These are phyloP conservation scores for Tetramorium alpestre DNA, from an alignment of 1,140 invertebrate genomes.

Conservation along the genomic window DNA sequence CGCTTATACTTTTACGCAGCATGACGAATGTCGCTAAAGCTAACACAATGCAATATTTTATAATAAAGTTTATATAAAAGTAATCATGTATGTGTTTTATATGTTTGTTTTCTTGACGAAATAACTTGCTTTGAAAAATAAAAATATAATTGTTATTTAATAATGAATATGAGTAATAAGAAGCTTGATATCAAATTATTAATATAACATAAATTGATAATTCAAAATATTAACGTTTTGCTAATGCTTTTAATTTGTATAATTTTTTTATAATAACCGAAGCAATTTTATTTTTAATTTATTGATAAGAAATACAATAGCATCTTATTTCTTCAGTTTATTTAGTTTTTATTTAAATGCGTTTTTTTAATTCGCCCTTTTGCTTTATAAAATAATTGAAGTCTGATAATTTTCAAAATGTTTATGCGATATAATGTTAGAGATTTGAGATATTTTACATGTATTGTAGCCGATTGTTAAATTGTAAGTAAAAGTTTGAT, in stretches of 20 bases:
- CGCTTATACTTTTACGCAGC: slow-evolving; percentile 34
- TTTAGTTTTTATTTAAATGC: background rate
- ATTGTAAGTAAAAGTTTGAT: too few relatives aligned
- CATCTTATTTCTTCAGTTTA: background rate
- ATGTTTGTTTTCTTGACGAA: background rate
- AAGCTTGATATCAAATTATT: background rate
- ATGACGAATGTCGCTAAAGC: background rate
- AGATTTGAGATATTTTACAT: too few relatives aligned
- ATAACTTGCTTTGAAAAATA: background rate
- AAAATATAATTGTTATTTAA: background rate
- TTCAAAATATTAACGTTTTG: background rate
- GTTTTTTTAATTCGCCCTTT: background rate
- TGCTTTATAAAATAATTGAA: background rate
- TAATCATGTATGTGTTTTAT: background rate
- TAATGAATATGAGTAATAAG: background rate
- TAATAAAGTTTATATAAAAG: slow-evolving; percentile 59
- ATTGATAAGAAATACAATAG: background rate
- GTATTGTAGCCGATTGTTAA: too few relatives aligned
- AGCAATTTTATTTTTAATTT: background rate
- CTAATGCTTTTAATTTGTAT: background rate
- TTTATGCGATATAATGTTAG: background rate
- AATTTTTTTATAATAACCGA: background rate
- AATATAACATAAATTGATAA: background rate
- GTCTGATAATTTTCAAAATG: background rate
- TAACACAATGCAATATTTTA: slow-evolving; percentile 58